Conservation (phyloP, 1,140 invertebrate genomes). For the Solenopsis fugax region DNA sequence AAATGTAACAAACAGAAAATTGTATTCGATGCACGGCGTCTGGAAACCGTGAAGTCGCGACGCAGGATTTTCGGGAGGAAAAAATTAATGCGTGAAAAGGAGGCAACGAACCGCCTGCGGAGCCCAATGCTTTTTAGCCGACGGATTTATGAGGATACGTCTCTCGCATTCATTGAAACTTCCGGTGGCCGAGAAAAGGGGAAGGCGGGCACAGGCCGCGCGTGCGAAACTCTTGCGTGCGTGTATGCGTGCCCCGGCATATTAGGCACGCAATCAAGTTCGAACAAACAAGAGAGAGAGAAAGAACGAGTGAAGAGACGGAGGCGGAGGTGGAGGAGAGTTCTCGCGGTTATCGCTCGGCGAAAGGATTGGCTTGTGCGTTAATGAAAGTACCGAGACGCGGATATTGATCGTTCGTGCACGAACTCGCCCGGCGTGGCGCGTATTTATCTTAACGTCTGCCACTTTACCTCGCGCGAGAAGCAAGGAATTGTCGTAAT, state of each 20-base stretch:
- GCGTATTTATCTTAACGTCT: conserved; percentile 2
- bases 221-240: conserved; percentile 59
- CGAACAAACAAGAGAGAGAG: conserved; percentile 1
- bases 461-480: neutral
- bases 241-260: conserved; percentile 38
- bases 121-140: conserved; percentile 76
- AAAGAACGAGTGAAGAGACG: neutral
- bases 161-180: conserved; percentile 84
- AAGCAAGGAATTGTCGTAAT: neutral
- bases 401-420: conserved; percentile 44
- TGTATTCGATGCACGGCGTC: neutral
- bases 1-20: neutral
- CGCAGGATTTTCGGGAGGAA: neutral
- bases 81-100: conserved; percentile 43
- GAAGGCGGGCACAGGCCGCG: conserved; percentile 54
- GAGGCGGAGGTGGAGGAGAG: neutral
- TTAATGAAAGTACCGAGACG: conserved; percentile 33
- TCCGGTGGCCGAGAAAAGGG: conserved; percentile 78
- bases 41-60: neutral
- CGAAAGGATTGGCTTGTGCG: conserved; percentile 30
- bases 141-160: conserved; percentile 81
- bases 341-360: conserved; percentile 24
- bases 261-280: conserved; percentile 47
- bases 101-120: conserved; percentile 16
- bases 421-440: neutral